Evolutionary conservation across 2,113 vertebrate species (phyloP).

Genomic region (Gallinago undulata): DNA sequence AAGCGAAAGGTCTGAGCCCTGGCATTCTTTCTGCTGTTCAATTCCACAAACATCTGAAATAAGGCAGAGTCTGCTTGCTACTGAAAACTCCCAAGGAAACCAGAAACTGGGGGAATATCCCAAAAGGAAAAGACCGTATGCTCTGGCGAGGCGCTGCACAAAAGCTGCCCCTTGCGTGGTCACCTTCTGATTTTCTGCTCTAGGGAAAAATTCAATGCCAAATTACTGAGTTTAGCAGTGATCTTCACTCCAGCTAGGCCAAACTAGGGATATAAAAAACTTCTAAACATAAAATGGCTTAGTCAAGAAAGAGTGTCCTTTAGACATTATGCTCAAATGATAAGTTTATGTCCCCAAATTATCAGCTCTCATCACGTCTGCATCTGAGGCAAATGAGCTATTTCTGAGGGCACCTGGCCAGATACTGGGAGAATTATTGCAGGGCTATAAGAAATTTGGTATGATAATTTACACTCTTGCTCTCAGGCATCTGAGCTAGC

Average conservation of each 20-base stretch:
- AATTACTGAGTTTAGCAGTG: background rate
- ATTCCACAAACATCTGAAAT: slow-evolving; percentile 55
- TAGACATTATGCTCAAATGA: background rate
- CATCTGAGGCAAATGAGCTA: background rate
- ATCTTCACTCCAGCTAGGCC: background rate
- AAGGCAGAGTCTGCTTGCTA: slow-evolving; percentile 48
- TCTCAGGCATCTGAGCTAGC: background rate
- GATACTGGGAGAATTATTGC: background rate
- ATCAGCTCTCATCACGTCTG: background rate
- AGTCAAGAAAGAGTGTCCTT: background rate
- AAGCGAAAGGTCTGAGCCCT: slow-evolving; percentile 47
- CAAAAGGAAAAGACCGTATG: background rate
- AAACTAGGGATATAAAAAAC: background rate
- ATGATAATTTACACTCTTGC: background rate
- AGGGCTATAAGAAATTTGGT: background rate
- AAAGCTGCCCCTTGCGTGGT: background rate
- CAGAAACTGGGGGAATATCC: slow-evolving; percentile 27
- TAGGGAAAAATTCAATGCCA: background rate
- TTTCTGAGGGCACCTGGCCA: background rate
- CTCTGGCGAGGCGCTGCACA: background rate
- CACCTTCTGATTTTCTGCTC: background rate
- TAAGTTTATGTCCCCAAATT: background rate
- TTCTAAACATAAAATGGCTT: background rate
- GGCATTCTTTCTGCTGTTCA: slow-evolving; percentile 49
- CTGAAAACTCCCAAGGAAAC: slow-evolving; percentile 28